phyloP scores from a whole-genome alignment of 2,797 vertebrate genomes.

The Notolabrus celidotus region DNA sequence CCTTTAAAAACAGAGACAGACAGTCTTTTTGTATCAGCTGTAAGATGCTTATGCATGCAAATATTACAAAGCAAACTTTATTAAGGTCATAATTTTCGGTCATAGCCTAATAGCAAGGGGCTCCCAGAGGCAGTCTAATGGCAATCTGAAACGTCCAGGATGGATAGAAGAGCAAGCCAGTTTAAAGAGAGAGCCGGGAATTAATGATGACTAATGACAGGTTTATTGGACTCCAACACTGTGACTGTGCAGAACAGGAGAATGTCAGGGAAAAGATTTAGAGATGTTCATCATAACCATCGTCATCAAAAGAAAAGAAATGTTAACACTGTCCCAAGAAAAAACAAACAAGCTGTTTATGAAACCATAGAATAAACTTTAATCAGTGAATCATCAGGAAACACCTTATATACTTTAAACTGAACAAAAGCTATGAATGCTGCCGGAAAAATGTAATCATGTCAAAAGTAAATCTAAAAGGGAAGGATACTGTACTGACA shows the following conservation, averaged over 20 bases:
- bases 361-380: slow-evolving; percentile 53
- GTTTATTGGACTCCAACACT: slow-evolving; percentile 82
- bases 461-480: too few relatives aligned
- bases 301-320: slow-evolving; percentile 76
- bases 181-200: slow-evolving; percentile 75
- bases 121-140: slow-evolving; percentile 66
- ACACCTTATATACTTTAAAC: not conserved
- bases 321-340: slow-evolving; percentile 59
- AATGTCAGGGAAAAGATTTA: slow-evolving; percentile 76
- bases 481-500: too few relatives aligned
- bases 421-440: too few relatives aligned
- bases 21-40: slow-evolving; percentile 78
- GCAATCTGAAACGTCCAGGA: slow-evolving; percentile 76
- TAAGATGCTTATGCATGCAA: slow-evolving; percentile 83
- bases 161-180: slow-evolving; percentile 69
- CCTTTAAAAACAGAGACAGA: slow-evolving; percentile 75
- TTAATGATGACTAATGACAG: slow-evolving; percentile 84
- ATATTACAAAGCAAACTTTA: slow-evolving; percentile 84
- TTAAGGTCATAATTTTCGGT: slow-evolving; percentile 86
- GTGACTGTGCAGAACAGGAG: slow-evolving; percentile 72
- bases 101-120: slow-evolving; percentile 76
- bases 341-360: slow-evolving; percentile 49
- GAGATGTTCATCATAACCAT: slow-evolving; percentile 73
- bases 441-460: too few relatives aligned
- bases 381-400: not conserved